phyloP scores from a whole-genome alignment of 2,888 invertebrate species.

The Philereme transversata region DNA sequence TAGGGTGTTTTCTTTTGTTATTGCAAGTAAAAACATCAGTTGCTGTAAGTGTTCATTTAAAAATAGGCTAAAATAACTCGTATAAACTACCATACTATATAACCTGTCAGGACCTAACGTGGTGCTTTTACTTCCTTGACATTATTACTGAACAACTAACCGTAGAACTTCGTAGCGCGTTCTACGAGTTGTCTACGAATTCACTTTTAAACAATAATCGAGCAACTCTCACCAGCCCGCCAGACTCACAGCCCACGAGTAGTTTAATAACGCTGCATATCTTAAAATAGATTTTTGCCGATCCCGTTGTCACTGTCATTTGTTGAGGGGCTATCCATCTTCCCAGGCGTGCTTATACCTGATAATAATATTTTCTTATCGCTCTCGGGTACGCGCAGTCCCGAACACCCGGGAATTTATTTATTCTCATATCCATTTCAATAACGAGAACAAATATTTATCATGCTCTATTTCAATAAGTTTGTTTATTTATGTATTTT shows the following conservation, averaged over 20 bases:
- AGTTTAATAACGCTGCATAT: constrained; percentile 42
- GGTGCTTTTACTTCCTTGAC: not conserved
- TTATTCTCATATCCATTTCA: constrained; percentile 37
- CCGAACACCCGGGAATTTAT: constrained; percentile 28
- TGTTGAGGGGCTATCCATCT: constrained; percentile 59
- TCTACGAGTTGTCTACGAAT: constrained; percentile 13
- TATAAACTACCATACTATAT: too few relatives aligned
- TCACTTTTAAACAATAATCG: constrained; percentile 39
- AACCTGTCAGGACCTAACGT: too few relatives aligned
- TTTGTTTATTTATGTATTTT: too few relatives aligned
- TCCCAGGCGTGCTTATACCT: constrained; percentile 42
- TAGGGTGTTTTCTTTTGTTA: too few relatives aligned
- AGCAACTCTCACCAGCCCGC: constrained; percentile 27
- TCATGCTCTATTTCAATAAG: constrained; percentile 30
- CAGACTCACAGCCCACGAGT: too few relatives aligned
- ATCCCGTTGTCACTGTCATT: constrained; percentile 52
- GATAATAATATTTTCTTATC: constrained; percentile 48
- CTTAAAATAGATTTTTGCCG: constrained; percentile 46
- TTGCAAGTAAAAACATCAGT: too few relatives aligned
- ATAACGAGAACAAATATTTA: constrained; percentile 39
- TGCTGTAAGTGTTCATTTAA: too few relatives aligned
- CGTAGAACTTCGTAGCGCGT: constrained; percentile 19
- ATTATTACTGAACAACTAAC: constrained; percentile 1
- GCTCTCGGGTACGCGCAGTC: constrained; percentile 33
- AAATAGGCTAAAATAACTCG: too few relatives aligned